These are phyloP conservation scores for Eurytoma californica DNA, from an alignment of 2,888 invertebrate genomes.

Conservation along the genomic window DNA sequence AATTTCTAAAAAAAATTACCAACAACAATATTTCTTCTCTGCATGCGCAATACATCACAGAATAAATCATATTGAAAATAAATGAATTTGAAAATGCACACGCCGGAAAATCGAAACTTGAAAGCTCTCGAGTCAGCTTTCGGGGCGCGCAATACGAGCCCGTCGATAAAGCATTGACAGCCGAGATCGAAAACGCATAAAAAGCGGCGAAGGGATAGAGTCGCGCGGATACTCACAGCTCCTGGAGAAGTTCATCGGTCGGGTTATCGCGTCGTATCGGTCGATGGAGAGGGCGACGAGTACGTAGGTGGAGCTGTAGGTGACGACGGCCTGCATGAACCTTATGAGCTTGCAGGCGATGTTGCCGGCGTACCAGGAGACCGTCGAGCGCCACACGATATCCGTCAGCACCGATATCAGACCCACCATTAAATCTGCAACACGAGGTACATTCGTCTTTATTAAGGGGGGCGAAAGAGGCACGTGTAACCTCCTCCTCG, in stretches of 20 bases:
- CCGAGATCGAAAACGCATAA: constrained; percentile 12
- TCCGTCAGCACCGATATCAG: constrained; percentile 92
- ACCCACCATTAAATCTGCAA: constrained; percentile 91
- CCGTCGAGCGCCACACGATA: constrained; percentile 91
- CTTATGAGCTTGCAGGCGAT: constrained; percentile 91
- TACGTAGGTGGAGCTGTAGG: constrained; percentile 94
- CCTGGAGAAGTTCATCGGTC: constrained; percentile 96
- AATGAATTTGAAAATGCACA: too few relatives aligned
- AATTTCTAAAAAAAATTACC: too few relatives aligned
- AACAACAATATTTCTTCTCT: too few relatives aligned
- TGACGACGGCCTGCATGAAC: constrained; percentile 89
- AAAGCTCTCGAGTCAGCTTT: too few relatives aligned
- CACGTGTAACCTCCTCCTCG: neutral
- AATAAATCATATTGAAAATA: too few relatives aligned
- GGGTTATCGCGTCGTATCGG: constrained; percentile 94
- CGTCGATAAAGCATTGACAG: constrained; percentile 4
- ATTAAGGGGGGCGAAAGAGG: neutral
- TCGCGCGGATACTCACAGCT: constrained; percentile 85
- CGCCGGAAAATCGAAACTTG: neutral
- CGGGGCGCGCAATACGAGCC: neutral
- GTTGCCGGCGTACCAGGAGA: constrained; percentile 93
- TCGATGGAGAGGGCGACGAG: constrained; percentile 94
- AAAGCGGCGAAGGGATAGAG: neutral
- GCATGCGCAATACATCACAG: too few relatives aligned
- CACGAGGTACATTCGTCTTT: neutral